Evolutionary conservation across 2,113 vertebrate species (phyloP), one percentile per base, ranked within the genome.

Genomic region (Orycteropus afer): DNA sequence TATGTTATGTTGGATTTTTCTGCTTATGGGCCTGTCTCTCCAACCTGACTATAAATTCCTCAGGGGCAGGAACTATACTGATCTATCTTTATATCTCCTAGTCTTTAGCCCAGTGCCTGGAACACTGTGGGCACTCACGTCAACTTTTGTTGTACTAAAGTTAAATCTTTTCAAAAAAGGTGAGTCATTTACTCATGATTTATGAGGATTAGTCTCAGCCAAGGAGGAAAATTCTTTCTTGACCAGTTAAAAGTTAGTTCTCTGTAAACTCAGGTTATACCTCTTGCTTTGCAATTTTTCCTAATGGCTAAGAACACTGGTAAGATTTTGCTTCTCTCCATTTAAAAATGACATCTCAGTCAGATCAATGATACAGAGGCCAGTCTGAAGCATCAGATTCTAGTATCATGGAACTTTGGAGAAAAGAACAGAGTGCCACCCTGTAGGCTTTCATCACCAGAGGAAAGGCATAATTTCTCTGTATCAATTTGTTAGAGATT

Each of bases 261-360:
- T 94, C 45, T 27, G 89, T 61, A 89, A 92, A 94, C 65, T 88
- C 15, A 89, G 11, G 40, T 65, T 83, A 63, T 63, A 88, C 51
- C 80, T 94, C 12, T 80, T 71, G 57, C 57, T 69, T 40, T 49
- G 32, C 37, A 65, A 42, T 80, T 95, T 84, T 45, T 7, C 42
- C 76, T 87, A 83, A 67, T 42, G 40, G 49, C 91, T 95, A 93
- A 49, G 27, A 87, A 95, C 42, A 74, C 25, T 55, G 29, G 77
- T 49, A 85, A 76, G 55, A 73, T 74, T 90, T 67, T 89, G 17
- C 29, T 82, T 85, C 32, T 71, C 73, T 85, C 53, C 22, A 86
- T 29, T 80, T 94, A 81, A 92, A 86, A 96, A 96, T 94, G 59
- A 47, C n/a, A 88, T 65, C 22, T 34, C 91, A 17, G 47, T 90